Evolutionary conservation across 2,888 invertebrate genomes (phyloP).

Genomic region (Drosophila mettleri): DNA sequence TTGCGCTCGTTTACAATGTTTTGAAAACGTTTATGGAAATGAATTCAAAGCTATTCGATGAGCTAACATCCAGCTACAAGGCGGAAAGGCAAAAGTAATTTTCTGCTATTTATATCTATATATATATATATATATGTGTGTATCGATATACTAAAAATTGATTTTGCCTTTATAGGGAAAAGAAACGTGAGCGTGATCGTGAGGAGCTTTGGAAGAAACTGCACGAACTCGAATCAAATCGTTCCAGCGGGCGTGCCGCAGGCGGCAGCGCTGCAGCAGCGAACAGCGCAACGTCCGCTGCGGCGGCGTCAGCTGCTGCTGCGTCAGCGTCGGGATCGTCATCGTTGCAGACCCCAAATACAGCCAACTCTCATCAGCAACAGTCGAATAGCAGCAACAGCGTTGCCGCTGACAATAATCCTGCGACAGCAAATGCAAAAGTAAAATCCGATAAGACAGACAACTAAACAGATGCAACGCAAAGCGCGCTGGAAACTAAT

Average conservation of each 20-base stretch:
- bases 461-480: conserved; percentile 76
- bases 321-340: conserved; percentile 59
- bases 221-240: conserved; percentile 93
- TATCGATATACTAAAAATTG: background rate
- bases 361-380: conserved; percentile 79
- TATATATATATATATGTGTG: background rate
- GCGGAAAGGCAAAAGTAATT: conserved; percentile 99
- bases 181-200: conserved; percentile 93
- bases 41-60: conserved; percentile 98
- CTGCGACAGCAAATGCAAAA: conserved; percentile 82
- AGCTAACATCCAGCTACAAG: conserved; percentile 98
- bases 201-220: conserved; percentile 99
- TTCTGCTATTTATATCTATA: background rate
- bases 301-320: conserved; percentile 63
- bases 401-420: conserved; percentile 81
- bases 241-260: conserved; percentile 82
- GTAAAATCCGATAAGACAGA: conserved; percentile 78
- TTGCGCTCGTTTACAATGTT: conserved; percentile 97
- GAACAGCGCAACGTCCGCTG: conserved; percentile 50
- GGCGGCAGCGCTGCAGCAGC: conserved; percentile 77
- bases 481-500: conserved; percentile 63
- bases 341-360: conserved; percentile 65
- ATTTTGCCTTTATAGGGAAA: conserved; percentile 79
- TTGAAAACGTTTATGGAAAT: conserved; percentile 98
- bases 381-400: conserved; percentile 83